Conservation (phyloP, 2,113 vertebrate species). For the Pterocles gutturalis region DNA sequence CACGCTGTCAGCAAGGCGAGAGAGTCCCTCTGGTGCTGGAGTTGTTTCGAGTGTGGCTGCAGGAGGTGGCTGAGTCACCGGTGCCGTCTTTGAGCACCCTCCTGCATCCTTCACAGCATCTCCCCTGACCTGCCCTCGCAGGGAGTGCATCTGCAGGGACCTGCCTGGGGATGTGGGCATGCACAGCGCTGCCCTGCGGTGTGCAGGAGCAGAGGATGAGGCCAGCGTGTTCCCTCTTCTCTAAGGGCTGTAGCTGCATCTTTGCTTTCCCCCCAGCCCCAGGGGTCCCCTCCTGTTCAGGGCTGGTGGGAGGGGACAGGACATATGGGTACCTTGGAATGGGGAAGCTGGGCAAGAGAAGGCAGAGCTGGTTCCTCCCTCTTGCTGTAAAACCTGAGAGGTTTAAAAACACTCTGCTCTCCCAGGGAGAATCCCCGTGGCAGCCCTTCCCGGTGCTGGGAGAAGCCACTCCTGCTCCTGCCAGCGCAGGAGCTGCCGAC, state of each 20-base stretch:
- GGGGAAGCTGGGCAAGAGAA: background rate
- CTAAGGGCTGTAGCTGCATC: too few species aligned
- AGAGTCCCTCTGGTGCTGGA: background rate
- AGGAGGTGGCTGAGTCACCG: background rate
- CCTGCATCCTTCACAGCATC: background rate
- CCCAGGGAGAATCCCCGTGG: background rate
- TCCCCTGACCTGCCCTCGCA: background rate
- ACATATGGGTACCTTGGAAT: rapidly evolving
- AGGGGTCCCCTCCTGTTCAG: background rate
- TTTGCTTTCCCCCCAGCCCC: too few species aligned
- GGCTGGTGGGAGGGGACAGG: background rate
- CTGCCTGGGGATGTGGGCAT: background rate
- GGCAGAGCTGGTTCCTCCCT: background rate
- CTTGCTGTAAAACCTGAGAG: background rate
- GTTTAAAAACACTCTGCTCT: background rate
- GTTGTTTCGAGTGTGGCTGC: background rate
- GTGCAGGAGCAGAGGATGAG: background rate
- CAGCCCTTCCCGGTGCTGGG: rapidly evolving
- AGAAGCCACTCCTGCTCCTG: background rate
- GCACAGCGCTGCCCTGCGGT: background rate
- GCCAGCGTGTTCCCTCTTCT: background rate
- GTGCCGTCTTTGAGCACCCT: background rate
- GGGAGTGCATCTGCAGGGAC: background rate
- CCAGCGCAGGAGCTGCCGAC: background rate
- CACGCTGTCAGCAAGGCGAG: background rate